phyloP scores from a whole-genome alignment of 2,888 invertebrate genomes.

The Entomobrya multifasciata region DNA sequence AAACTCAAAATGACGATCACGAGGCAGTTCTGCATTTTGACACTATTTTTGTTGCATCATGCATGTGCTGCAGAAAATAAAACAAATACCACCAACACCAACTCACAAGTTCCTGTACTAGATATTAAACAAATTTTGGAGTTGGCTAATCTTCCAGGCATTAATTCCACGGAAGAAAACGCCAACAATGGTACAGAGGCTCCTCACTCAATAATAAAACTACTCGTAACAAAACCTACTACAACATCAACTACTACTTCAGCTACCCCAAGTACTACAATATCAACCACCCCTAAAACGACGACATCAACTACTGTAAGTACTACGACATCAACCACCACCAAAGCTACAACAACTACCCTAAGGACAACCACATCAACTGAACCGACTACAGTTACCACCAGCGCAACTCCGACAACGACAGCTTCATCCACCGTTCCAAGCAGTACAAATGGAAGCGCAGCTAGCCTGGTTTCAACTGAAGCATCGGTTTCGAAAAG shows the following conservation, averaged over 20 bases:
- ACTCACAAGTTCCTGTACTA: conserved; percentile 24
- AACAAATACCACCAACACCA: conserved; percentile 1
- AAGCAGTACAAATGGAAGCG: too few species aligned
- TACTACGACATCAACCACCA: not conserved
- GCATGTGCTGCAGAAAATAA: conserved; percentile 2
- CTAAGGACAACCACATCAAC: not conserved
- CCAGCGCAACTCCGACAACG: not conserved
- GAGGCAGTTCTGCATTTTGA: not conserved
- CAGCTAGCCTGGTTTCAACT: too few species aligned
- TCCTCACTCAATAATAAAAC: not conserved
- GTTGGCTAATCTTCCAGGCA: conserved; percentile 10
- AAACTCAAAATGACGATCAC: conserved; percentile 22
- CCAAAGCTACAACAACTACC: not conserved
- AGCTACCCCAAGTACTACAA: conserved; percentile 6
- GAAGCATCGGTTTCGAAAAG: too few species aligned
- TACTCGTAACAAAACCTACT: not conserved
- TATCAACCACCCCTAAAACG: not conserved
- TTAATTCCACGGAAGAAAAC: not conserved
- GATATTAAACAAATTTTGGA: conserved; percentile 41
- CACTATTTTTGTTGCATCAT: not conserved
- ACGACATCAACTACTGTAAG: conserved; percentile 10
- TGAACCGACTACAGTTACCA: too few species aligned
- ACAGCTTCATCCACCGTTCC: not conserved
- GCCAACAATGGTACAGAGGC: not conserved
- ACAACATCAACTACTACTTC: not conserved